These are phyloP conservation scores for Siderastrea radians DNA, from an alignment of 92 coral and sea anemone species.

Conservation along the genomic window DNA sequence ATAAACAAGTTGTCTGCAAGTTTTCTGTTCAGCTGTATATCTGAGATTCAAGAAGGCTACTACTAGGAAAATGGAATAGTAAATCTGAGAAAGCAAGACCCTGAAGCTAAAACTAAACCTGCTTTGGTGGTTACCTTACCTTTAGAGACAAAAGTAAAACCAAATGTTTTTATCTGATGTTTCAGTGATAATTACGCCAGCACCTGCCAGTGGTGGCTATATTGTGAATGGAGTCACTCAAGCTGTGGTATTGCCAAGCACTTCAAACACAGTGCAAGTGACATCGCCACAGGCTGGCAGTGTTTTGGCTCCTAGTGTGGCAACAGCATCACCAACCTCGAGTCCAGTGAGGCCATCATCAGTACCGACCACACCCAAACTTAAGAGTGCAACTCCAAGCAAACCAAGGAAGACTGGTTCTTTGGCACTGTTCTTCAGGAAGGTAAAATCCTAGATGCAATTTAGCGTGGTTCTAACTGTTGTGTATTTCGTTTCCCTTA, in stretches of 20 bases:
- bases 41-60: too few relatives aligned
- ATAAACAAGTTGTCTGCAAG: too few relatives aligned
- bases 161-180: background rate
- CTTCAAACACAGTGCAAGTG: conserved; percentile 80
- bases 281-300: conserved; percentile 84
- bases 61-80: too few relatives aligned
- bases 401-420: conserved; percentile 96
- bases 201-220: conserved; percentile 78
- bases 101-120: too few relatives aligned
- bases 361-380: conserved; percentile 75
- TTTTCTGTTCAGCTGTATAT: too few relatives aligned
- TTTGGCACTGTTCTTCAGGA: conserved; percentile 94
- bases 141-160: too few relatives aligned
- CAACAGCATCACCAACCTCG: conserved; percentile 67
- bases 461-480: background rate
- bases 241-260: conserved; percentile 81
- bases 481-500: background rate
- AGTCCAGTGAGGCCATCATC: conserved; percentile 84
- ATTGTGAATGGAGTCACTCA: conserved; percentile 88
- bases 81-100: too few relatives aligned
- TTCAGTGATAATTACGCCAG: conserved; percentile 88
- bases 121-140: too few relatives aligned
- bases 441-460: conserved; percentile 52
- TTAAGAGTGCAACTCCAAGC: conserved; percentile 56
- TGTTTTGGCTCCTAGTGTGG: conserved; percentile 55